Evolutionary conservation across 2,113 vertebrate genomes (phyloP), one percentile per base, ranked within the genome.

Genomic region (Marcusenius ussheri): DNA sequence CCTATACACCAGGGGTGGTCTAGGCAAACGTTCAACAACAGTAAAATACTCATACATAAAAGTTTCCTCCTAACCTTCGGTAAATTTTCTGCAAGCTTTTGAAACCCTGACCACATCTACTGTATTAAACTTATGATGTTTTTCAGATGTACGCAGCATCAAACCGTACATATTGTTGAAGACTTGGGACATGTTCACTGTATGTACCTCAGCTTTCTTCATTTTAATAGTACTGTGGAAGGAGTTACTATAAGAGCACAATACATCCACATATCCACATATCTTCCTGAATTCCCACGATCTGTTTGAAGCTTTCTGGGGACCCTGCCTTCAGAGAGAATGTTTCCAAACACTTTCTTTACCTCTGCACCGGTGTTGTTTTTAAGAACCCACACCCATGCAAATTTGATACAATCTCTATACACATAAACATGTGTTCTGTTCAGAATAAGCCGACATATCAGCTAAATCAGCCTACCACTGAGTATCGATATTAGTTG

Each of bases 181-280:
- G 6, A 88, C 58, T 70, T 70, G 21, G 15, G 56, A 62, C 0
- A 5, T 19, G 3, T 19, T 53, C 51, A 17, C 15, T 51, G 4
- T 51, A 51, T 51, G 13, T 51, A 51, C 53, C 17, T 56, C 53
- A 56, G 19, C 19, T 27, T 5, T 45, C 42, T 46, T 84, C 45
- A 84, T 84, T 84, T 84, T 47, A 84, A 84, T 89, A 21, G 58
- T 47, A 15, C 45, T 47, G n/a, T 89, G 62, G n/a, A 31, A 70
- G 39, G 35, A 27, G 15, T 27, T 89, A 74, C 74, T 58, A 21
- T 88, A 70, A 47, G 56, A 66, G 24, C 10, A 15, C 47, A 47
- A 56, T 27, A 88, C 3, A n/a, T 88, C 88, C 45, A 51, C 15
- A 46, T 88, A 13, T 88, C 39, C 11, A 88, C 35, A 47, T 89